Percentiles rank a stretch among this genome's conserved stretches.
These are phyloP conservation scores for Elaphurus davidianus DNA, from an alignment of 2,113 vertebrate species.

Conservation along the genomic window DNA sequence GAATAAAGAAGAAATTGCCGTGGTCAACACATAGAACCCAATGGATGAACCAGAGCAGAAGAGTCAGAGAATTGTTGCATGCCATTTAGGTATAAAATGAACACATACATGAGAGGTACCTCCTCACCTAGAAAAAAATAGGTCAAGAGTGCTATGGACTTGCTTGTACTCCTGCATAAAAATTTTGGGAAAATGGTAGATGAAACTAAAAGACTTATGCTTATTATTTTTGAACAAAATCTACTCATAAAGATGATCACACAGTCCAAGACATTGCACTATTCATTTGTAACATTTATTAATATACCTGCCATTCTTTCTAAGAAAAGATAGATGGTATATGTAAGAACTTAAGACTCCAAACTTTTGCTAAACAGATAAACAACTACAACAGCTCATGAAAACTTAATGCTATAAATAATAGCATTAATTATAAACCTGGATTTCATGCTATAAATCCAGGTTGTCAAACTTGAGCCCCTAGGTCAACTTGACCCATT, in stretches of 20 bases:
- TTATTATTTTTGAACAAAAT: neutral
- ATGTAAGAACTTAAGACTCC: neutral
- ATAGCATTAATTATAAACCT: neutral
- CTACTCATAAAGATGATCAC: neutral
- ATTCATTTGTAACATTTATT: neutral
- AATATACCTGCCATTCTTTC: neutral
- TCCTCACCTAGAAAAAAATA: neutral
- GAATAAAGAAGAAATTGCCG: neutral
- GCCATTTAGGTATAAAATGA: neutral
- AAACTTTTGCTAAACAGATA: neutral
- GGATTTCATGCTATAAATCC: neutral
- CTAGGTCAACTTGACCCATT: neutral
- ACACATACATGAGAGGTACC: fast-evolving
- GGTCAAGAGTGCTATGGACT: neutral
- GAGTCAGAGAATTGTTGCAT: neutral
- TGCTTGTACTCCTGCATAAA: fast-evolving
- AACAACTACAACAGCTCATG: no score
- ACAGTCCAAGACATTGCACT: no score
- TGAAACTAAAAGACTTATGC: neutral
- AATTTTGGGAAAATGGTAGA: neutral
- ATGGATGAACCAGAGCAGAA: neutral
- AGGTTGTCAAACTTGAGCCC: neutral
- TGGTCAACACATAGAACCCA: neutral
- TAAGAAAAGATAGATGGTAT: neutral
- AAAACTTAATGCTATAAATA: neutral